Percentiles rank a stretch among this genome's conserved stretches.
These are phyloP conservation scores for Chaenodraco wilsoni DNA, from an alignment of 2,797 vertebrate species.

Conservation along the genomic window DNA sequence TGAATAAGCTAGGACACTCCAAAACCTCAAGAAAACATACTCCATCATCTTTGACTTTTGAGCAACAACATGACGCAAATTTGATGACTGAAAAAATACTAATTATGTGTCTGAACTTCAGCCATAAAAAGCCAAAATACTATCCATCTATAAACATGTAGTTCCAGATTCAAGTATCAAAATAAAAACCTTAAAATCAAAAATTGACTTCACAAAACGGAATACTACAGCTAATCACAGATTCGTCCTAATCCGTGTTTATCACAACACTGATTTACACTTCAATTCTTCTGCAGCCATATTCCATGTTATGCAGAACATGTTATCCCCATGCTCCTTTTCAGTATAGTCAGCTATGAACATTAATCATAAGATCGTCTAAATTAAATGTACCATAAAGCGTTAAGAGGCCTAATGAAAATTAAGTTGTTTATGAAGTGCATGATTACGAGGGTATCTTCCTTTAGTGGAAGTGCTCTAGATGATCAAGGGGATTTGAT, in stretches of 20 bases:
- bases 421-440: conserved; percentile 77
- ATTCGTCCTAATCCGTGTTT: neutral
- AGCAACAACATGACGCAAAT: no score
- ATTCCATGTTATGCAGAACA: conserved; percentile 11
- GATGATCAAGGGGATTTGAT: conserved; percentile 54
- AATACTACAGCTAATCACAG: neutral
- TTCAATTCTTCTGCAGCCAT: neutral
- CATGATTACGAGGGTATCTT: conserved; percentile 71
- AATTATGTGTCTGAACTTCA: neutral
- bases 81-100: no score
- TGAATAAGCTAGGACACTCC: no score
- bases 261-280: conserved; percentile 11
- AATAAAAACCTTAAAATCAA: neutral
- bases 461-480: conserved; percentile 44
- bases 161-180: neutral
- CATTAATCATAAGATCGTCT: conserved; percentile 68
- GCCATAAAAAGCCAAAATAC: no score
- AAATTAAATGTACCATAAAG: conserved; percentile 73
- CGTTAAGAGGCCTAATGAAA: conserved; percentile 74
- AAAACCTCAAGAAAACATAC: no score
- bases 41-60: no score
- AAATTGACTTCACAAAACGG: neutral
- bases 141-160: neutral
- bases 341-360: conserved; percentile 53
- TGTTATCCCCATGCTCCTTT: conserved; percentile 36